These are phyloP conservation scores for Dicerorhinus sumatrensis DNA, from an alignment of 2,113 vertebrate genomes.

Conservation along the genomic window DNA sequence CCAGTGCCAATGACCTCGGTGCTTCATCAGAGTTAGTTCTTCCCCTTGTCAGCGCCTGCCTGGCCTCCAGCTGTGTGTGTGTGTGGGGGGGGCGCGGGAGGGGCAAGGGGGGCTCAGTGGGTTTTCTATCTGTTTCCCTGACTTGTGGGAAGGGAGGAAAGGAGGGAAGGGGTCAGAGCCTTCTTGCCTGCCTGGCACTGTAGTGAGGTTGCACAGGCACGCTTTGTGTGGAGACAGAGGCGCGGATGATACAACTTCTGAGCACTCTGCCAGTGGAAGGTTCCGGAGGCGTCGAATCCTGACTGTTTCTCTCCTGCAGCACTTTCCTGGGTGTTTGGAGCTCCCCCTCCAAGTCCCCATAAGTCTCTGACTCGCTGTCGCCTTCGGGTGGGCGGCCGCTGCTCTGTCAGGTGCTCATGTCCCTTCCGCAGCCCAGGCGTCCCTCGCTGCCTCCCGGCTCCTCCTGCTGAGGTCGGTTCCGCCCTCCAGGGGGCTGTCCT, in stretches of 20 bases:
- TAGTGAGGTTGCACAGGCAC: neutral
- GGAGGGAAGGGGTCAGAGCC: neutral
- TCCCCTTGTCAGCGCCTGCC: too few species aligned
- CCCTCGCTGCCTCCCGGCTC: neutral
- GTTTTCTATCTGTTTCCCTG: neutral
- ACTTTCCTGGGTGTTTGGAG: neutral
- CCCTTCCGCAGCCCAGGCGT: neutral
- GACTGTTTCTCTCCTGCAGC: neutral
- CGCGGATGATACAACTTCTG: accelerated
- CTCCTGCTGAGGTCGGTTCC: neutral
- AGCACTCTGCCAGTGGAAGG: neutral
- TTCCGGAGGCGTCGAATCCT: neutral
- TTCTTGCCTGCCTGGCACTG: neutral
- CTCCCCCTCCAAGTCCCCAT: neutral
- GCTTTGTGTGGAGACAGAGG: neutral
- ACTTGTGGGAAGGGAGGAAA: neutral
- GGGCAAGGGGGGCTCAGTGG: neutral
- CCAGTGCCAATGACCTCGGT: neutral
- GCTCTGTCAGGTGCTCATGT: too few species aligned
- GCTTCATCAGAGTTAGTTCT: neutral
- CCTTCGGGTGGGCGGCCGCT: neutral
- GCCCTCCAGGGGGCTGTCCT: neutral
- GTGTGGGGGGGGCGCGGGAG: neutral
- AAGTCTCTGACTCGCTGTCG: neutral
- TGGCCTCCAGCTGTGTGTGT: neutral